Percentiles rank a stretch among this genome's conserved stretches.
These are phyloP conservation scores for Scolopax mira DNA, from an alignment of 2,113 vertebrate genomes.

Conservation along the genomic window DNA sequence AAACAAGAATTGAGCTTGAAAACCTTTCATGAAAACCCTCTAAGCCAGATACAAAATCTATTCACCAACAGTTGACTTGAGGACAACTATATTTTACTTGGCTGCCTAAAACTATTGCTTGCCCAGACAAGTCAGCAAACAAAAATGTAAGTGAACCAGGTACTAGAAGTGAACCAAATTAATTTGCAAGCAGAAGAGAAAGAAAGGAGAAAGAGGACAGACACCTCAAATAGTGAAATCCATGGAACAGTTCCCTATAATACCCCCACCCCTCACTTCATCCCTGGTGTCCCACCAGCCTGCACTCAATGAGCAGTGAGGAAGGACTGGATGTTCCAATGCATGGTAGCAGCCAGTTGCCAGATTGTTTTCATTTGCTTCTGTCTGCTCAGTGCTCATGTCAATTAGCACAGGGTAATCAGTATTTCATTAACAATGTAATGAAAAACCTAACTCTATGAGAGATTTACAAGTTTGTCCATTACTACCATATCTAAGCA, in stretches of 20 bases:
- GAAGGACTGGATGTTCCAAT: background rate
- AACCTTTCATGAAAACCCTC: background rate
- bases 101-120: conserved; percentile 14
- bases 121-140: background rate
- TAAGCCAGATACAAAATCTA: conserved; percentile 25
- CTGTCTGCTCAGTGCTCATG: background rate
- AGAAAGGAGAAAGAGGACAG: background rate
- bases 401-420: background rate
- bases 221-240: background rate
- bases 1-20: conserved; percentile 37
- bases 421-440: background rate
- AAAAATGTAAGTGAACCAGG: conserved; percentile 1
- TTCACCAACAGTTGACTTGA: conserved; percentile 21
- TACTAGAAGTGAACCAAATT: background rate
- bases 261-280: background rate
- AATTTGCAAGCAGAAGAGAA: background rate
- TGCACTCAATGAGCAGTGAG: background rate
- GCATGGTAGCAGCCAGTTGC: background rate
- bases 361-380: background rate
- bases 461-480: background rate
- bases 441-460: background rate
- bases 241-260: background rate
- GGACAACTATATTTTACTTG: conserved; percentile 56
- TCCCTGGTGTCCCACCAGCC: background rate
- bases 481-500: background rate